A percentile compares a stretch with the other conserved stretches of the same genome.
phyloP scores from a whole-genome alignment of 92 coral and sea anemone species.

The Phenganax subtilis region DNA sequence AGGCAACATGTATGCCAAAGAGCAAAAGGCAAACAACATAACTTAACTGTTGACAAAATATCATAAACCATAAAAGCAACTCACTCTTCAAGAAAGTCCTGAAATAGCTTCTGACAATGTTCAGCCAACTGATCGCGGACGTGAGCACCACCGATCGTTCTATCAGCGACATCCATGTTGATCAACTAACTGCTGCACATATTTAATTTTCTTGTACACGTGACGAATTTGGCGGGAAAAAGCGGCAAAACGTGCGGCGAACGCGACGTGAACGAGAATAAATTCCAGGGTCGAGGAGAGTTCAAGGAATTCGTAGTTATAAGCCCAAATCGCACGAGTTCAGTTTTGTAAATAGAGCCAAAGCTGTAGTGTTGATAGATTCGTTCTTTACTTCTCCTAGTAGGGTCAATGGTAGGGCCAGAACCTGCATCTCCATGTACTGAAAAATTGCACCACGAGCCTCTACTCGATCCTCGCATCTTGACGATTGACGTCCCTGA shows the following conservation, averaged over 20 bases:
- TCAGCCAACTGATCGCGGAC: conserved; percentile 97
- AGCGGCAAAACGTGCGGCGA: not conserved
- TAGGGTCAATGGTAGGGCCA: no score
- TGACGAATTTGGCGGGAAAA: conserved; percentile 96
- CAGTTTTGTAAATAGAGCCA: no score
- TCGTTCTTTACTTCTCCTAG: no score
- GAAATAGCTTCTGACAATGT: conserved; percentile 95
- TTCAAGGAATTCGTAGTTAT: no score
- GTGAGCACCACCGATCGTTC: conserved; percentile 76
- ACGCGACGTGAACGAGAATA: not conserved
- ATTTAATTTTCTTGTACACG: conserved; percentile 41
- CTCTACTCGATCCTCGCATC: not conserved
- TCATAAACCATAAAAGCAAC: conserved; percentile 28
- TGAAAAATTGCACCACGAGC: not conserved
- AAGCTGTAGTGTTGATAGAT: no score
- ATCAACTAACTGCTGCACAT: not conserved
- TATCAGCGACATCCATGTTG: conserved; percentile 97
- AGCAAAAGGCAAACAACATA: not conserved
- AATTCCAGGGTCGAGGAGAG: no score
- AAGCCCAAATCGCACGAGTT: no score
- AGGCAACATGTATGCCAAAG: conserved; percentile 27
- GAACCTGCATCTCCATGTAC: no score
- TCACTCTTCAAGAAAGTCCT: conserved; percentile 99
- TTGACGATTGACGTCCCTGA: not conserved
- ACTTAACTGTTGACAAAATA: not conserved